Evolutionary conservation across 2,888 invertebrate genomes (phyloP), one percentile per base, ranked within the genome.

Genomic region (Anorthoa munda): DNA sequence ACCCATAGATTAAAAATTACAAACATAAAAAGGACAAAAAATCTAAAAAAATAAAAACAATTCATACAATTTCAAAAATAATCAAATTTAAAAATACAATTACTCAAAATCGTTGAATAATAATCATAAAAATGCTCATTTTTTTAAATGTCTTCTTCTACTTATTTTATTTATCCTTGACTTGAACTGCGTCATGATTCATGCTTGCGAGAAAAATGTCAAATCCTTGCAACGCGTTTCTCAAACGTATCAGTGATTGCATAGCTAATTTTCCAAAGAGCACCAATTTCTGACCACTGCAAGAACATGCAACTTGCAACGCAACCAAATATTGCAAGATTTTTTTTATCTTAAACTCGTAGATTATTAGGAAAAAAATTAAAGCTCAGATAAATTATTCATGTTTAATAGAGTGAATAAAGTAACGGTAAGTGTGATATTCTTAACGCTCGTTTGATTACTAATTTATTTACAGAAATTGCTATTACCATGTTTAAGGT

Each of bases 381-480:
- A 12, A 17, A 51, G 2, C 26, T 46, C n/a, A 31, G 4, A 39
- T 48, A n/a, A 23, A 23, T 39, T 4, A 66, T n/a, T 66, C 5
- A 45, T 17, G 17, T 46, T 12, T 39, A 56, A 56, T 48, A 15
- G 31, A 15, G 2, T 55, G 46, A 31, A 48, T 5, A 46, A 23
- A 55, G 31, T 23, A 39, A 39, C 9, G 39, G 39, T 39, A 0
- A 26, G 15, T 26, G n/a, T 46, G 26, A 1, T 55, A 67, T 46
- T 46, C 23, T 17, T 5, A 46, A n/a, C 2, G 56, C 45, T 45
- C 17, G 53, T 18, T 46, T 46, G 7, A 46, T 21, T 7, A 15
- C 26, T 31, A 55, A 48, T 70, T 68, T 46, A 70, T 69, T 46
- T 12, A 46, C 15, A 31, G 31, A 70, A 15, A n/a, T n/a, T 7